Evolutionary conservation across 2,113 vertebrate species (phyloP).

Genomic region (Peromyscus polionotus): DNA sequence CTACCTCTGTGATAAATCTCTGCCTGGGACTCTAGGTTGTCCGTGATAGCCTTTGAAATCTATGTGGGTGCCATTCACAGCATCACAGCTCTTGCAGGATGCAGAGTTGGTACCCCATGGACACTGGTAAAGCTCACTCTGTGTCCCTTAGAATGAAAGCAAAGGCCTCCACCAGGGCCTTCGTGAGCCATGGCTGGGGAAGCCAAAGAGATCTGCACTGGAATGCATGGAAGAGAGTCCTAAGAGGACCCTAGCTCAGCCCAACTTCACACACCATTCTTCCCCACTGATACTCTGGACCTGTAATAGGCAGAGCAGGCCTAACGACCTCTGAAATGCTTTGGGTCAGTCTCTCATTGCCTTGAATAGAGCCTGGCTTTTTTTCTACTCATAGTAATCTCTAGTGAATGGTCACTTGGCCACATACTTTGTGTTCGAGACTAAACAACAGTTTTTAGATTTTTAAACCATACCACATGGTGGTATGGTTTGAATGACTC

Average conservation of each 20-base stretch:
- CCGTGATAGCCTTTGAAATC: background rate
- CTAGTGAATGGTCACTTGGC: background rate
- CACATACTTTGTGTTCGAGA: background rate
- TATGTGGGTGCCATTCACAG: background rate
- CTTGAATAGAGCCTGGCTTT: background rate
- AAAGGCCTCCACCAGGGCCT: background rate
- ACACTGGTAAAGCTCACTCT: background rate
- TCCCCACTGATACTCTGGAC: background rate
- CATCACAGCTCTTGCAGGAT: background rate
- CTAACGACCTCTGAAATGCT: background rate
- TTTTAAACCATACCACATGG: background rate
- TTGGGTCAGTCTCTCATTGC: background rate
- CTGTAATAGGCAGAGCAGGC: background rate
- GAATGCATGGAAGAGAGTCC: background rate
- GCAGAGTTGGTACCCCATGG: background rate
- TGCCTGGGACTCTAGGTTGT: background rate
- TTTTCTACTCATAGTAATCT: background rate
- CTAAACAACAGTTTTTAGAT: background rate
- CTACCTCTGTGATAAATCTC: background rate
- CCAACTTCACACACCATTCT: background rate
- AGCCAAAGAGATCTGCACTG: background rate
- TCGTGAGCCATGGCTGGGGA: background rate
- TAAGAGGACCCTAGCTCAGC: background rate
- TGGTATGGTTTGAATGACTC: background rate
- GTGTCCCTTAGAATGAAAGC: background rate